Base-by-base conservation (phyloP, 2,888 invertebrate genomes). In the Lepeophtheirus nordmannii region DNA sequence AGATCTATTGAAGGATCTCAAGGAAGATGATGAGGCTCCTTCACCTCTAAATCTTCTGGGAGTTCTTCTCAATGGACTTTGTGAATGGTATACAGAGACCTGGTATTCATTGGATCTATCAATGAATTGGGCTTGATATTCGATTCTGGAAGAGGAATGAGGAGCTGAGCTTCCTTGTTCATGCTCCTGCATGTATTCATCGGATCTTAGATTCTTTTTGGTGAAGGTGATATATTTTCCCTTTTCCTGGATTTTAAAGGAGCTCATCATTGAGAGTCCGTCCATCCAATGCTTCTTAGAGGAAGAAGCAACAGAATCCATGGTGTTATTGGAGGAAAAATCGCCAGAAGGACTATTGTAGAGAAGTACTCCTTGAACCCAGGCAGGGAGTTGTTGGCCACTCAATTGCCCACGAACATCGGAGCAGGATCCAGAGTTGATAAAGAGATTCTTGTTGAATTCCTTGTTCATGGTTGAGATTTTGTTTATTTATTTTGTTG, bases 261-360 rank as follows among this genome's bases (percentile, higher is more conserved):
- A 46, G 8, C 53, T 46, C 53, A 46, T 46, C 53, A 46, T 46
- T 46, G 53, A 46, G 53, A 46, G 53, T 14, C 53, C 53, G 53
- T 46, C 53, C 53, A 46, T 46, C 53, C 53, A 46, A 17, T 46
- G 53, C n/a, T 17, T 46, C n/a, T 14, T n/a, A 5, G 53, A 46
- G 53, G 14, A n/a, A 5, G 14, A n/a, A 2, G 5, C 14, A 30
- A 30, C 2, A 30, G 30, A 30, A 30, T 30, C 30, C 30, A 5
- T 2, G 30, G 30, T 7, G 30, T 30, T 30, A 30, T 30, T 30
- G 7, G 30, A 30, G 30, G 2, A 30, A 30, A 30, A 7, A n/a
- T 46, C 53, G 1, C n/a, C 53, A 46, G n/a, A 46, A 46, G 53
- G 53, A 46, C 53, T 8, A 17, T 46, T 46, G 17, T 46, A 46